Conservation (phyloP, 2,113 vertebrate species). For the Enhydra lutris region DNA sequence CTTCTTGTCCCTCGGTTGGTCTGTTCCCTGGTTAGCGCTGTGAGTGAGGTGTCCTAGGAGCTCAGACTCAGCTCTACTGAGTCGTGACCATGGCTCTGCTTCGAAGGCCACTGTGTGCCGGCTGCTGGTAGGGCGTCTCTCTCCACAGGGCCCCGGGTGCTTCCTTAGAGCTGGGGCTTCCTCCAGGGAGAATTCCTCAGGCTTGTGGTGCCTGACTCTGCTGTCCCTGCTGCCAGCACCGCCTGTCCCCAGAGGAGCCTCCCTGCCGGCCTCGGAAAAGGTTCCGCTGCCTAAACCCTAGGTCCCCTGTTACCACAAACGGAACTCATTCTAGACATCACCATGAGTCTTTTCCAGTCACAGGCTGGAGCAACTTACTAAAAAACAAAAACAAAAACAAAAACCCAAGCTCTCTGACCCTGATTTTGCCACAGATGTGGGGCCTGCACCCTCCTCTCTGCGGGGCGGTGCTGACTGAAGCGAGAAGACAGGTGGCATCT, state of each 20-base stretch:
- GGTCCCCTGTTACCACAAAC: background rate
- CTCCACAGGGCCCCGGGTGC: background rate
- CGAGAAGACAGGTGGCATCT: background rate
- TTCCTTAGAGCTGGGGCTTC: background rate
- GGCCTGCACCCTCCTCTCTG: background rate
- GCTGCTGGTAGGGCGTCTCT: background rate
- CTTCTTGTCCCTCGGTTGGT: background rate
- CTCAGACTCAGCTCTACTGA: slow-evolving; percentile 59
- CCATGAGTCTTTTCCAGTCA: background rate
- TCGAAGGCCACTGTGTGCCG: background rate
- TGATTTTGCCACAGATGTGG: background rate
- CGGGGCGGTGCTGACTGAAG: background rate
- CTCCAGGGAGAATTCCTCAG: background rate
- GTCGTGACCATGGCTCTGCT: slow-evolving; percentile 64
- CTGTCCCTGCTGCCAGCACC: background rate
- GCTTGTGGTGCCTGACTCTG: background rate
- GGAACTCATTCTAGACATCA: background rate
- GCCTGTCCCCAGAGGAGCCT: background rate
- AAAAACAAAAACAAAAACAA: background rate
- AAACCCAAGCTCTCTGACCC: background rate
- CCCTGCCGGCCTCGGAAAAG: background rate
- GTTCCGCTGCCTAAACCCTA: background rate
- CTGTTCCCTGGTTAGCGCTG: background rate
- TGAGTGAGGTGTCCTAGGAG: background rate
- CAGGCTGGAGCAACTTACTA: background rate